Percentiles rank a stretch among this genome's conserved stretches.
phyloP scores from a whole-genome alignment of 2,113 vertebrate species.

The Isichthys henryi region DNA sequence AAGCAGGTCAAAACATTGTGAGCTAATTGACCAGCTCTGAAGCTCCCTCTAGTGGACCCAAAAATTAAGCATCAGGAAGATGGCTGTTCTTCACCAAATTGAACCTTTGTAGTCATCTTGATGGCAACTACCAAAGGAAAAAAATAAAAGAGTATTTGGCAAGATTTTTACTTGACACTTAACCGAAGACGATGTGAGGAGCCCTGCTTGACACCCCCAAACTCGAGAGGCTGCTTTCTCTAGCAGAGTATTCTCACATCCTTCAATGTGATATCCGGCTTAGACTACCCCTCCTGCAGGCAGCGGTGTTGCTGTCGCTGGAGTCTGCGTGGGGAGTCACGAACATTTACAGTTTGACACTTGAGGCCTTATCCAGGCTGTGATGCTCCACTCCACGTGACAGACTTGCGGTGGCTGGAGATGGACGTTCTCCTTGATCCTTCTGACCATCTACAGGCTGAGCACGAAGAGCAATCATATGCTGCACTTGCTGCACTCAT shows the following conservation, averaged over 20 bases:
- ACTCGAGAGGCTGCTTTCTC: neutral
- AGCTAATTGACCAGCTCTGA: constrained; percentile 14
- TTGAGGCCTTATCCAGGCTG: neutral
- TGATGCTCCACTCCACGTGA: neutral
- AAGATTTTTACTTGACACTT: neutral
- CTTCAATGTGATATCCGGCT: neutral
- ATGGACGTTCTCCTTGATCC: neutral
- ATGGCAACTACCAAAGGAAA: neutral
- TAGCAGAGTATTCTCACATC: neutral
- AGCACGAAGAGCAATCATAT: neutral
- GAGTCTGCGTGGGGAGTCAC: neutral
- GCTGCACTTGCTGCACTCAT: neutral
- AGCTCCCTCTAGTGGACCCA: constrained; percentile 35
- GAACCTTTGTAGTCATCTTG: neutral
- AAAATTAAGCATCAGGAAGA: neutral
- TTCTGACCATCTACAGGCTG: neutral
- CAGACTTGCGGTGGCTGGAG: neutral
- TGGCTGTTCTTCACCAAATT: neutral
- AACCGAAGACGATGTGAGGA: neutral
- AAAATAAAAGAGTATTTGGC: neutral
- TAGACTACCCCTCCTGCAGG: neutral
- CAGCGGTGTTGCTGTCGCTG: neutral
- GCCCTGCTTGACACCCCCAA: neutral
- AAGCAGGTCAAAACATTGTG: neutral
- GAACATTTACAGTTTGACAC: neutral